Conservation (phyloP, 2,113 vertebrate species). For the Lanius ludovicianus region DNA sequence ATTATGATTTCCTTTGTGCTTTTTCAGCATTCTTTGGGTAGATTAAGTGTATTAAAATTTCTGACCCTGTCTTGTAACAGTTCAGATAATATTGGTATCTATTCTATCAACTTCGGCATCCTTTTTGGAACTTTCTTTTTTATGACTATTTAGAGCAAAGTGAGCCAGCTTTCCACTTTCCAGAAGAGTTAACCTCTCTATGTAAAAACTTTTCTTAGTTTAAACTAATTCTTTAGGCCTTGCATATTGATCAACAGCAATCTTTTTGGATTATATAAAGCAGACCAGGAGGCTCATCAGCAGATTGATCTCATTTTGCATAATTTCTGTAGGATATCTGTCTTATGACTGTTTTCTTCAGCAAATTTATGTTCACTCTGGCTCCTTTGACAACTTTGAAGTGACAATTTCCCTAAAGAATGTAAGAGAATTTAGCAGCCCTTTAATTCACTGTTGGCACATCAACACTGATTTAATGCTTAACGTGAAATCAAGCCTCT, state of each 20-base stretch:
- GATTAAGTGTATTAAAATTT: not conserved
- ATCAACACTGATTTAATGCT: not conserved
- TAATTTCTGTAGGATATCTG: not conserved
- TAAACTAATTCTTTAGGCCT: not conserved
- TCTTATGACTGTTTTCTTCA: not conserved
- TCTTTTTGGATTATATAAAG: not conserved
- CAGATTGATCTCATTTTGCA: not conserved
- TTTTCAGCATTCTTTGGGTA: not conserved
- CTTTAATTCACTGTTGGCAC: not conserved
- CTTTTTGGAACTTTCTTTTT: not conserved
- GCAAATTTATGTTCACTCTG: not conserved
- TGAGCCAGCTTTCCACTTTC: not conserved
- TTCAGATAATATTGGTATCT: not conserved
- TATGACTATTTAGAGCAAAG: not conserved
- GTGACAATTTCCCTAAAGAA: not conserved
- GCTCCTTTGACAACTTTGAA: not conserved
- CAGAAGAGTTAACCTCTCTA: not conserved
- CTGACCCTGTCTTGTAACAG: not conserved
- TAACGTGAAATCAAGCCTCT: not conserved
- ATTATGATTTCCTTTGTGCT: not conserved
- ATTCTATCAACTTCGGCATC: not conserved
- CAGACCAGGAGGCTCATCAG: not conserved
- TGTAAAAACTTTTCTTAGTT: not conserved
- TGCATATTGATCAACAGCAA: not conserved
- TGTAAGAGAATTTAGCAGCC: not conserved